Evolutionary conservation across 2,888 invertebrate species (phyloP), one percentile per base, ranked within the genome.

Genomic region (Tolmerus cingulatus): DNA sequence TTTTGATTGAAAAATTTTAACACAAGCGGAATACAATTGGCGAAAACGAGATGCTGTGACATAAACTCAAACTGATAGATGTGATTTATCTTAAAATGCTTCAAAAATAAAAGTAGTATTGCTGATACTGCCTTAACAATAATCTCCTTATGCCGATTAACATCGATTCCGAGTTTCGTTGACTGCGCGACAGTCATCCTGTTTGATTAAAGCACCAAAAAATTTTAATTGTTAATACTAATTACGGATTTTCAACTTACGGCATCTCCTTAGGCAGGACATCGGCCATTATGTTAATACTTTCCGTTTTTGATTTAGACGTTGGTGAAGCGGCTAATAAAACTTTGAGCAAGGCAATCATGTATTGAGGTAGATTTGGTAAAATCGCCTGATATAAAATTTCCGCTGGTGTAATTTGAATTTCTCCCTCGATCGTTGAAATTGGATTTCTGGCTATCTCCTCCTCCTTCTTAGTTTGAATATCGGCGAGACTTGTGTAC

Each of bases 1-100:
- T 99, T 98, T 93, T 99, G 99, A 93, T 99, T 99, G 92, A 99
- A 97, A 93, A 99, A 99, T 92, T 99, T 99, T 86, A 99, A 94
- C 27, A 99, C 98, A 88, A 99, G 93, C 0, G 99, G 99, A 92
- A 99, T 98, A 91, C 99, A 99, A 92, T 99, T 99, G 88, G 99
- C 99, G 93, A 99, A 99, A 12, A 99, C 98, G 90, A 99, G 94
- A 93, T 99, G 99, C 93, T 99, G 99, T 1, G 98, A 98, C 96
- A 99, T 98, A 92, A 98, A 99, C 93, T 99, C 99, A 94, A 99
- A 99, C 93, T 99, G 99, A 92, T 99, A 99, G 78, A 99, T 95
- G 93, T 99, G 99, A 93, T 99, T 99, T 88, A 95, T 92, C 93
- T 99, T 99, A 91, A 99, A 98, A 93, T 99, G 99, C 93, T 99